Evolutionary conservation across 2,888 invertebrate species (phyloP).

Genomic region (Lamellibrachia columna): DNA sequence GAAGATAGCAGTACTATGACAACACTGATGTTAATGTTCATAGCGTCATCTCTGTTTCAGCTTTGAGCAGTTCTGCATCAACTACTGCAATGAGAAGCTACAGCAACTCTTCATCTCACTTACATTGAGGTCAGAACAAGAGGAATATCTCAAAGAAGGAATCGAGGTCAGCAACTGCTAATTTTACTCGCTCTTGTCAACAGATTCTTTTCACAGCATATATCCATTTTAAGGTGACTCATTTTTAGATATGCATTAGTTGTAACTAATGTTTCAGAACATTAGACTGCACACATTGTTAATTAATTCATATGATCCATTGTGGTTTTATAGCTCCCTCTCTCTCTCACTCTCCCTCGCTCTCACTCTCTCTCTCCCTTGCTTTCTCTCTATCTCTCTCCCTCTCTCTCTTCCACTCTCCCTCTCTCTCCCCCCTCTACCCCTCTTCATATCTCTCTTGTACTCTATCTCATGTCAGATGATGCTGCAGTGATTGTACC

Average conservation of each 20-base stretch:
- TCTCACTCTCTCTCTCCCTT: background rate
- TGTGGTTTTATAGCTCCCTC: background rate
- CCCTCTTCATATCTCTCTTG: background rate
- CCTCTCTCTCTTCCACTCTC: background rate
- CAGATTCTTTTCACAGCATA: background rate
- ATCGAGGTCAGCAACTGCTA: constrained; percentile 71
- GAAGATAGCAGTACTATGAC: background rate
- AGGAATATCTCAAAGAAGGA: constrained; percentile 89
- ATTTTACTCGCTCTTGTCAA: background rate
- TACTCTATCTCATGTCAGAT: background rate
- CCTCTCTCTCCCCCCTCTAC: background rate
- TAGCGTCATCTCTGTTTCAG: constrained; percentile 43
- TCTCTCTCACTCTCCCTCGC: background rate
- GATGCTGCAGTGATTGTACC: background rate
- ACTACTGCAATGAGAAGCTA: constrained; percentile 94
- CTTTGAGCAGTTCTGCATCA: constrained; percentile 85
- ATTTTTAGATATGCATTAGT: too few relatives aligned
- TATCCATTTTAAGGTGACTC: background rate
- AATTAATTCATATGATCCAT: too few relatives aligned
- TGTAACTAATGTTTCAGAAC: too few relatives aligned
- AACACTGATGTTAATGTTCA: background rate
- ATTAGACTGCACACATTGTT: too few relatives aligned
- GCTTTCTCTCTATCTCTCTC: background rate
- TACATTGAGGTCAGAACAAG: constrained; percentile 90
- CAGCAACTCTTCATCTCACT: constrained; percentile 91